A percentile compares a stretch with the other conserved stretches of the same genome.
phyloP scores from a whole-genome alignment of 1,140 invertebrate genomes.

The Rhopalosiphum maidis region DNA sequence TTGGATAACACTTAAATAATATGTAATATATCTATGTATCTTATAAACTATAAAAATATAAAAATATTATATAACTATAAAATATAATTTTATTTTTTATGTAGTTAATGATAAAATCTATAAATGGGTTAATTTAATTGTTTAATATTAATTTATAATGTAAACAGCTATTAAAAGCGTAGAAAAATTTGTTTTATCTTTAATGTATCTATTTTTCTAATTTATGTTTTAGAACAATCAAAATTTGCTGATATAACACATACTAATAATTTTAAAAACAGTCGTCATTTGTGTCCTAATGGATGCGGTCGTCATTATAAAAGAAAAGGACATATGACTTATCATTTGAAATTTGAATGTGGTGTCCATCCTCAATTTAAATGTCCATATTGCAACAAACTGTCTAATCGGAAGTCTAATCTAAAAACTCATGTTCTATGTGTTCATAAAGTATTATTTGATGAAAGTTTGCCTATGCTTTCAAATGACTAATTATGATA shows the following conservation, averaged over 20 bases:
- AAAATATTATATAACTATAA: no score
- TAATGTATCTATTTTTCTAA: not conserved
- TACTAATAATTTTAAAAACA: not conserved
- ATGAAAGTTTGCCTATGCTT: not conserved
- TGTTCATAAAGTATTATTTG: not conserved
- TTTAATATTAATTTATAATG: not conserved
- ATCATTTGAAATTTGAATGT: slow-evolving; percentile 67
- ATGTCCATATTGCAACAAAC: slow-evolving; percentile 63
- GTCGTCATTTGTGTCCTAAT: slow-evolving; percentile 50
- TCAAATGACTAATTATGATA: not conserved
- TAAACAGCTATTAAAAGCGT: not conserved
- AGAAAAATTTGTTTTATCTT: not conserved
- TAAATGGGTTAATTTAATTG: not conserved
- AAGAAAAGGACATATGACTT: slow-evolving; percentile 61
- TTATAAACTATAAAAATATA: no score
- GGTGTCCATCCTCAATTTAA: slow-evolving; percentile 65
- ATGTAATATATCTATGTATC: no score
- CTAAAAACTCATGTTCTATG: not conserved
- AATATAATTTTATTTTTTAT: not conserved
- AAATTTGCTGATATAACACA: not conserved
- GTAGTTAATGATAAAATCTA: no score
- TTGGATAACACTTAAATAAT: no score
- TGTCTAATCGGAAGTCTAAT: slow-evolving; percentile 61
- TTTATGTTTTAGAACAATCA: not conserved
- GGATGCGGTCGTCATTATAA: slow-evolving; percentile 63